Conservation (phyloP, 2,888 invertebrate species). For the Pristionchus mayeri region DNA sequence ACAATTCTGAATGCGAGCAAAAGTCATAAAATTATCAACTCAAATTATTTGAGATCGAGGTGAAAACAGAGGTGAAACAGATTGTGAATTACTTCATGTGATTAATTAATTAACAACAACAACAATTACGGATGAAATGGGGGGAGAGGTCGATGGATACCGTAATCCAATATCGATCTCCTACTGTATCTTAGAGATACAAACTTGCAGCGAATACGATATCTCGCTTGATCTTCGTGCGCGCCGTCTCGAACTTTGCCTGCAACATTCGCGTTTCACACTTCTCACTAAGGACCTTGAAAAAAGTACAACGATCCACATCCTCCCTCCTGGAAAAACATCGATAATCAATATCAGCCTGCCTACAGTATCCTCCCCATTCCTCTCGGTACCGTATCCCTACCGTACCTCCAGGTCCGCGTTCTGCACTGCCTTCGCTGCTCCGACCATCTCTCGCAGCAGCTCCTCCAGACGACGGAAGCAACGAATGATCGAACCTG, state of each 20-base stretch:
- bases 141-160: background rate
- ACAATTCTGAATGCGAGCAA: background rate
- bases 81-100: background rate
- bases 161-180: background rate
- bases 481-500: constrained; percentile 88
- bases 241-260: constrained; percentile 78
- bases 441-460: constrained; percentile 90
- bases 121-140: background rate
- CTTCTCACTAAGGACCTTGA: background rate
- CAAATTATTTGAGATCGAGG: background rate
- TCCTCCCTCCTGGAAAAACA: no score
- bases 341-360: no score
- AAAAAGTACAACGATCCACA: no score
- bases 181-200: constrained; percentile 83
- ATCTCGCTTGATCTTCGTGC: constrained; percentile 89
- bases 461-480: constrained; percentile 97
- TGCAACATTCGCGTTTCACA: background rate
- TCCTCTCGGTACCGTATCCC: background rate
- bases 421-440: constrained; percentile 68
- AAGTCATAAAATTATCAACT: constrained; percentile 7
- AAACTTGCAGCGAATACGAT: constrained; percentile 99
- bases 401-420: constrained; percentile 61
- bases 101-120: constrained; percentile 15
- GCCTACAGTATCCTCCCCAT: background rate
- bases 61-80: constrained; percentile 16